phyloP scores from a whole-genome alignment of 2,888 invertebrate species.

The Pharmacophagus antenor region DNA sequence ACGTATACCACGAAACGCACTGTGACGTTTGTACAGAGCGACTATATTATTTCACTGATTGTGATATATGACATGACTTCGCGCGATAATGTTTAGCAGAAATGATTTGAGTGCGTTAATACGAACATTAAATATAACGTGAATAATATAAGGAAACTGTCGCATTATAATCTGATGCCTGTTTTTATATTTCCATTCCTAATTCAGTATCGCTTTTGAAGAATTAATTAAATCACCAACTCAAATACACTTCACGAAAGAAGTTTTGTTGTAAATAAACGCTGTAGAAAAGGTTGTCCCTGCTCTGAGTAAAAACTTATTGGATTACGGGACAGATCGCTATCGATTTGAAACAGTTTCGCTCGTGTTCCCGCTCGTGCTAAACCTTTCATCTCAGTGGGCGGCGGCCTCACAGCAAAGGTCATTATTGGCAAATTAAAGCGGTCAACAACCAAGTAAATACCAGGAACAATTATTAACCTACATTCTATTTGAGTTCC shows the following conservation, averaged over 20 bases:
- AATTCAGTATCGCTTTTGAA: too few relatives aligned
- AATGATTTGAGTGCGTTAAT: conserved; percentile 13
- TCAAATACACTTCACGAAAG: too few relatives aligned
- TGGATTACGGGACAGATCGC: conserved; percentile 49
- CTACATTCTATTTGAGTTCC: conserved; percentile 23
- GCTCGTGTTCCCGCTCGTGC: conserved; percentile 40
- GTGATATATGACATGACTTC: conserved; percentile 50
- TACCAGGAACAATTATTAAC: conserved; percentile 27
- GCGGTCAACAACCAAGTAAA: conserved; percentile 34
- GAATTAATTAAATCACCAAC: too few relatives aligned
- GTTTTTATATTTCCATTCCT: neutral
- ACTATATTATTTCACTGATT: conserved; percentile 53
- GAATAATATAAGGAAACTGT: too few relatives aligned
- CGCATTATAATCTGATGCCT: too few relatives aligned
- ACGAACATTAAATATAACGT: conserved; percentile 4
- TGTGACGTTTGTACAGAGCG: conserved; percentile 41
- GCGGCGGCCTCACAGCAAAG: conserved; percentile 43
- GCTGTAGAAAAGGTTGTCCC: conserved; percentile 42
- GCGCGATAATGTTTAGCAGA: conserved; percentile 37
- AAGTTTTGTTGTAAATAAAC: neutral
- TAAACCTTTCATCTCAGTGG: conserved; percentile 43
- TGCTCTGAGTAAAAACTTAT: conserved; percentile 54
- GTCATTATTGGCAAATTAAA: conserved; percentile 41
- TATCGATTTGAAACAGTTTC: conserved; percentile 46
- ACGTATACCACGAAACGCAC: conserved; percentile 30